Evolutionary conservation across 2,888 invertebrate species (phyloP).

Genomic region (Calameuta idolon): DNA sequence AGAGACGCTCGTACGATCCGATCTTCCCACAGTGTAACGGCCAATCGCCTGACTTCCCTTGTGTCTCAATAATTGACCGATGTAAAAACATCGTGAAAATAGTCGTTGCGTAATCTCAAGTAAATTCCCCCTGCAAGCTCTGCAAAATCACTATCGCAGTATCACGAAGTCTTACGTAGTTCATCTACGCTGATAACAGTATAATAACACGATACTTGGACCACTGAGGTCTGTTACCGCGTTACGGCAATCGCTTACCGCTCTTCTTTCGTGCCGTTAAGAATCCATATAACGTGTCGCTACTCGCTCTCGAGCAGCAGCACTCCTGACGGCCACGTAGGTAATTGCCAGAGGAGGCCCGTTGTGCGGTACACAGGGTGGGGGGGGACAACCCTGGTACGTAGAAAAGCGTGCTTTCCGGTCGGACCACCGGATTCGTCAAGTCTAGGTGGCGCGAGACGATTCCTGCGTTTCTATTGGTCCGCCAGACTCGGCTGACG

Average conservation of each 20-base stretch:
- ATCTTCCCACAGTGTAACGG: not conserved
- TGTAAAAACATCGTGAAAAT: not conserved
- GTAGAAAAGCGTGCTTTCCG: constrained; percentile 26
- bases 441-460: constrained; percentile 61
- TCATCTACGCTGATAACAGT: not conserved
- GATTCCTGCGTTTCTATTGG: constrained; percentile 53
- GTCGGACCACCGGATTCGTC: constrained; percentile 48
- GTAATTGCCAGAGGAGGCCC: not conserved
- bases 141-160: not conserved
- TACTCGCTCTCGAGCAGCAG: not conserved
- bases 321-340: not conserved
- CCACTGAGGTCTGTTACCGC: not conserved
- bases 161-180: not conserved
- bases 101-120: not conserved
- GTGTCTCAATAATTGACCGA: not conserved
- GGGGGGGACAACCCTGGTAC: not conserved
- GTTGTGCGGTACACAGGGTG: not conserved
- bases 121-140: not conserved
- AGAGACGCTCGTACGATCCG: not conserved
- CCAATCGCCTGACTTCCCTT: not conserved
- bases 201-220: not conserved
- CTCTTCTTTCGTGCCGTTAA: not conserved
- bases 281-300: not conserved
- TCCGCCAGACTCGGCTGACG: constrained; percentile 56
- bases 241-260: not conserved